Base-by-base conservation (phyloP, 1,140 invertebrate genomes). In the Aphelinus certus region DNA sequence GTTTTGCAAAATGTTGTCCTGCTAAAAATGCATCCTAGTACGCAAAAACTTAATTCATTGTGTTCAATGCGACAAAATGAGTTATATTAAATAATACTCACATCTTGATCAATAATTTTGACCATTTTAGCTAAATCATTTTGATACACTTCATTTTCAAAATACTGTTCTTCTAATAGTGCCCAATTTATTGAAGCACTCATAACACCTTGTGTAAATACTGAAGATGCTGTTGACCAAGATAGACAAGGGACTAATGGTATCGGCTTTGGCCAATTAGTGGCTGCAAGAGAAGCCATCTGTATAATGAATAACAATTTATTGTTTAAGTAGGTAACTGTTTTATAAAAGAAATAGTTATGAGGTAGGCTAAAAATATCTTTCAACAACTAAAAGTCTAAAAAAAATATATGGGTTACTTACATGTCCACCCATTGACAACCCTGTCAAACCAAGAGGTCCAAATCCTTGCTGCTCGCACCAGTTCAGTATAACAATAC, bases 361-460 rank as follows among this genome's bases (percentile, higher is more conserved):
- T 26, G 26, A 26, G 26, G 26, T 5, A 57, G 10, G 10, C 3
- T 10, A 1, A 64, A 64, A 48, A 26, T 26, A 64, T 5, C 62
- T 48, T n/a, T n/a, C 46, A 49, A 56, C 47, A 58, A 53, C 46
- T 63, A 26, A 63, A 71, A 4, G 5, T 62, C 3, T 62, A 62
- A 7, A 62, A 61, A 6, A 53, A 53, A 6, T 53, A 64, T 56
- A 56, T 56, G 7, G 77, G 67, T 77, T 80, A 91, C 94, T 91
- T 85, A 98, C 96, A 92, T 99, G 97, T 63, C 98, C 98, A 73
- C 98, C 98, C 97, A 99, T 98, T n/a, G 98, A 99, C 64, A 99
- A 91, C n/a, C 98, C 98, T 43, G 96, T 97, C 6, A 99, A 90
- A 63, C 96, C 97, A 3, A 99, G 88, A 1, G 98, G 97, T 7